phyloP scores from a whole-genome alignment of 2,888 invertebrate genomes.

The Trypoxylon attenuatum region DNA sequence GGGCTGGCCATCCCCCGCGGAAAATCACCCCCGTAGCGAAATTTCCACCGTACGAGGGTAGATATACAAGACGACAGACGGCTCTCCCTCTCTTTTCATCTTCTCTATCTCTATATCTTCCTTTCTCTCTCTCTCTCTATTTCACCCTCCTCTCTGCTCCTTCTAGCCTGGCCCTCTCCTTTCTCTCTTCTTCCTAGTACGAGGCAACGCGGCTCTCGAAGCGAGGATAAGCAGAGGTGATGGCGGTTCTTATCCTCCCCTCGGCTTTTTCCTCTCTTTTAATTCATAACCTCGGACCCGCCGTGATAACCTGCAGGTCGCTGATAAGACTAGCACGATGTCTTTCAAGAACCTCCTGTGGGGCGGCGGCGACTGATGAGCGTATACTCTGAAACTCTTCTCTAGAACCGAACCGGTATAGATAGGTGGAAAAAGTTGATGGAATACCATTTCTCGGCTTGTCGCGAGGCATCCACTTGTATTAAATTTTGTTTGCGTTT shows the following conservation, averaged over 20 bases:
- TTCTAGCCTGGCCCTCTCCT: background rate
- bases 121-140: slow-evolving; percentile 3
- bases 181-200: too few relatives aligned
- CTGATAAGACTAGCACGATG: slow-evolving; percentile 43
- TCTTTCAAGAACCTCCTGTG: slow-evolving; percentile 27
- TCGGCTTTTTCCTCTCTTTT: slow-evolving; percentile 37
- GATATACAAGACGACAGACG: slow-evolving; percentile 63
- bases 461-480: too few relatives aligned
- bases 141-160: slow-evolving; percentile 30
- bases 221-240: slow-evolving; percentile 42
- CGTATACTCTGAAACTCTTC: too few relatives aligned
- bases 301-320: slow-evolving; percentile 51
- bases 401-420: slow-evolving; percentile 8
- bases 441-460: too few relatives aligned
- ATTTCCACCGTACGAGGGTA: slow-evolving; percentile 65
- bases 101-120: slow-evolving; percentile 11
- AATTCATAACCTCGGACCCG: slow-evolving; percentile 51
- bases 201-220: slow-evolving; percentile 16
- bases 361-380: slow-evolving; percentile 12
- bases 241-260: slow-evolving; percentile 39
- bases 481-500: too few relatives aligned
- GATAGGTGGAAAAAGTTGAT: too few relatives aligned
- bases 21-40: slow-evolving; percentile 64
- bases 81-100: slow-evolving; percentile 27
- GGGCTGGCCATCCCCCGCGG: slow-evolving; percentile 60